phyloP scores from a whole-genome alignment of 1,140 invertebrate genomes.

The Stratiolaelaps scimitus region DNA sequence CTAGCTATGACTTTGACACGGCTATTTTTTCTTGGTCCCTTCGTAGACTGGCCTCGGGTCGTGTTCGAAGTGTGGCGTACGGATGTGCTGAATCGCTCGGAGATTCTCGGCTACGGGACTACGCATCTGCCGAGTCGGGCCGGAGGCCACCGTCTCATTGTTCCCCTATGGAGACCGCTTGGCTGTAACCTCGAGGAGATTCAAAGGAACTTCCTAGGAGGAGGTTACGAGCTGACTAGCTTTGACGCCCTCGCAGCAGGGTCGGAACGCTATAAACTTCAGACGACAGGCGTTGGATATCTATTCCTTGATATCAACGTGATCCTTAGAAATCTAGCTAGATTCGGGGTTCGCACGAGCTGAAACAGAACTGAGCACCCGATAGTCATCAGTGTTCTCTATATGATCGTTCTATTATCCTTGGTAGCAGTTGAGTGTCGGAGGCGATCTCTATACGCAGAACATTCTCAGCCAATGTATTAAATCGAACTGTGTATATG shows the following conservation, averaged over 20 bases:
- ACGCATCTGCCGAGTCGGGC: slow-evolving; percentile 6
- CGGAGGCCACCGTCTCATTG: background rate
- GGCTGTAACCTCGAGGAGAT: slow-evolving; percentile 13
- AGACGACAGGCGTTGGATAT: background rate
- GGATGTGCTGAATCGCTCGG: slow-evolving; percentile 13
- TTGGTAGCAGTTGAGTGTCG: too few relatives aligned
- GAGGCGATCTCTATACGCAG: too few relatives aligned
- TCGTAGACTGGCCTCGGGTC: slow-evolving; percentile 14
- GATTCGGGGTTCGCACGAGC: slow-evolving; percentile 22
- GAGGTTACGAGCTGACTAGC: slow-evolving; percentile 13
- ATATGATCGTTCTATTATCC: too few relatives aligned
- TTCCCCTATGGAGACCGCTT: slow-evolving; percentile 14
- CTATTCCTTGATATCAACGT: background rate
- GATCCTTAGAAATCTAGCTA: slow-evolving; percentile 7
- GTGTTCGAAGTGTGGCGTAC: slow-evolving; percentile 17
- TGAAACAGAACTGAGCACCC: background rate
- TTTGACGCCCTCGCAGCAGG: slow-evolving; percentile 5
- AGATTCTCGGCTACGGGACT: slow-evolving; percentile 13
- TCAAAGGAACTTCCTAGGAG: slow-evolving; percentile 5
- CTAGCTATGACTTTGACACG: background rate
- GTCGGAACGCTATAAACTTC: background rate
- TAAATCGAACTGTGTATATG: too few relatives aligned
- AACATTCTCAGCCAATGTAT: too few relatives aligned
- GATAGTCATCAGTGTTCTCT: background rate
- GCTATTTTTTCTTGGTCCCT: background rate